phyloP scores from a whole-genome alignment of 2,113 vertebrate species.

The Phalacrocorax aristotelis region DNA sequence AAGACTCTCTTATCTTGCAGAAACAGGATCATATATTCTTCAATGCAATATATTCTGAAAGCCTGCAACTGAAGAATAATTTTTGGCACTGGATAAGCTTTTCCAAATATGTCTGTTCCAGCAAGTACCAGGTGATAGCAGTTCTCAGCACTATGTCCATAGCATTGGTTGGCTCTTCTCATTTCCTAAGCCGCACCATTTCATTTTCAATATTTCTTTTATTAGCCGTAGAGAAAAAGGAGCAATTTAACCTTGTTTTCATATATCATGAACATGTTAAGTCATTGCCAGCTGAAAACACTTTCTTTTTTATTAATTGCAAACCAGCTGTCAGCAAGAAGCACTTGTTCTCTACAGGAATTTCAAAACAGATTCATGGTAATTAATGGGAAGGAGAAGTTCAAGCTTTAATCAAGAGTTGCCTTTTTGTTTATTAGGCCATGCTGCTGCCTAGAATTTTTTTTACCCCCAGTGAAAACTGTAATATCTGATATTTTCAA shows the following conservation, averaged over 20 bases:
- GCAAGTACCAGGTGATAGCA: background rate
- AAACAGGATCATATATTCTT: background rate
- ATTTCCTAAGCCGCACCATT: background rate
- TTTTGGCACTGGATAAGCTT: background rate
- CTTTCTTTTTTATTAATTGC: constrained; percentile 23
- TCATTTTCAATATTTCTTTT: background rate
- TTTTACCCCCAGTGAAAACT: background rate
- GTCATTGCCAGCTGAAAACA: background rate
- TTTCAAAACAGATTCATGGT: background rate
- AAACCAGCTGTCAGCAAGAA: constrained; percentile 36
- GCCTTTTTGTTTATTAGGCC: background rate
- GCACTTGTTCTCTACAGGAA: constrained; percentile 2
- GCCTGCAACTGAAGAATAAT: background rate
- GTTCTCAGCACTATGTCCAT: background rate
- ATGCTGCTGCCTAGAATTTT: background rate
- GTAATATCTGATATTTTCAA: background rate
- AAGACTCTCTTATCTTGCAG: background rate
- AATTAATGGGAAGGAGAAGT: constrained; percentile 7
- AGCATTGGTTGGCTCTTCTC: background rate
- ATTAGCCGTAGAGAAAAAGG: background rate
- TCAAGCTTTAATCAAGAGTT: background rate
- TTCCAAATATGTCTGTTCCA: background rate
- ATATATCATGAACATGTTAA: background rate
- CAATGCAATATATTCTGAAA: background rate
- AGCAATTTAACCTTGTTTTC: constrained; percentile 22